Base-by-base conservation (phyloP, 1,140 invertebrate genomes). In the Bombus difficillimus region DNA sequence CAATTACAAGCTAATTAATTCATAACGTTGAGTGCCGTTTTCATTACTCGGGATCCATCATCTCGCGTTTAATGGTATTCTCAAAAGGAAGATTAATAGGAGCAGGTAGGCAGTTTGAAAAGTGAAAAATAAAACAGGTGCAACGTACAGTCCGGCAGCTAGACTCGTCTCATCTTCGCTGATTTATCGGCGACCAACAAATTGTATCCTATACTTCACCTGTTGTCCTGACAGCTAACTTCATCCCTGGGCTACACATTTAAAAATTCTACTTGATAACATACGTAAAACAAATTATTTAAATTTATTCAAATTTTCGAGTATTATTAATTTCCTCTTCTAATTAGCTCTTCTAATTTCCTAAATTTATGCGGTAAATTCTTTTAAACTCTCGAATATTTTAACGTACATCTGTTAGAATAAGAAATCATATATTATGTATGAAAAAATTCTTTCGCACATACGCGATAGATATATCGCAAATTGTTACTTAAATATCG, bases 101-200 rank as follows among this genome's bases (percentile, higher is more conserved):
- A 68, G 74, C 64, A 57, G 73, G 53, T 81, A 83, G 85, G 81
- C 83, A 83, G 74, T 83, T 83, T 69, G 72, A 18, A 71, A 72
- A 86, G 28, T 25, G 59, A 79, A 85, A 83, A 79, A 32, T 69
- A 79, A 87, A 85, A 87, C 86, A 84, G 86, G 86, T 87, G 86
- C 86, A 73, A 73, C 77, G 66, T 18, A 39, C 69, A 39, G n/a
- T 39, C 62, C 53, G 64, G 69, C 82, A 73, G 76, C 86, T 87
- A 87, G 86, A 74, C 76, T 62, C 82, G 43, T 39, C 68, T 87
- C 84, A 87, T 87, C 86, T 87, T 73, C 75, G 47, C 75, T 87
- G 86, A 87, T 85, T 87, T 85, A 87, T 87, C 86, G 83, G 57
- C 34, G 34, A 66, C 28, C 72, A 79, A 86, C 69, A 84, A 86